Evolutionary conservation across 2,888 invertebrate genomes (phyloP), one percentile per base, ranked within the genome.

Genomic region (Chymomyza procnemis): DNA sequence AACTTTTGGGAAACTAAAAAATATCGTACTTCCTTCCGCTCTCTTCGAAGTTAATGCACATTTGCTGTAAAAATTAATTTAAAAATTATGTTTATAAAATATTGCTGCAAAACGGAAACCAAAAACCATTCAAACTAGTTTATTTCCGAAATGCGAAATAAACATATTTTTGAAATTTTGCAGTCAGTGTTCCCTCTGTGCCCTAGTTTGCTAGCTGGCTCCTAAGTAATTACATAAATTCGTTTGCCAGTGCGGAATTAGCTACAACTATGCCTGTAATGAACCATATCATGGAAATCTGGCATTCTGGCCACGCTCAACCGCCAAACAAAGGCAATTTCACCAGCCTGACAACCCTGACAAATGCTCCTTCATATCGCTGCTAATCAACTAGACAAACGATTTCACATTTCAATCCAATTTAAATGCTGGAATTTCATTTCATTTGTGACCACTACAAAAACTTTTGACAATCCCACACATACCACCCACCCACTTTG

Each of bases 381-480:
- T 50, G 64, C 79, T 76, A 75, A 84, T 81, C 82, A 79, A 73
- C 75, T 66, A 67, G 68, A 66, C 73, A 73, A 76, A 69, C 82
- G 78, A 66, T 79, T 79, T 73, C 54, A 60, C 61, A 57, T 41
- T 41, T 41, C 34, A 12, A 41, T 12, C 34, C 34, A 41, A 41
- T 41, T 41, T 41, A 41, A 41, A 41, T 41, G 34, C 34, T 41
- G 34, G 34, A 41, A 41, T 41, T 26, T 26, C 26, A 26, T 26
- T 26, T 26, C 34, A 41, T 41, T 41, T 41, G 34, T 41, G 12
- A 3, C 34, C 34, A 41, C 34, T 41, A 9, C 12, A 41, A 9
- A 41, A 41, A 12, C 34, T 41, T 41, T 41, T 41, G 12, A 41
- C 34, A 41, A 41, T 41, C 9, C 12, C 34, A 12, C 1, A 41